phyloP scores from a whole-genome alignment of 2,797 vertebrate species.

The Rhinoraja longicauda region DNA sequence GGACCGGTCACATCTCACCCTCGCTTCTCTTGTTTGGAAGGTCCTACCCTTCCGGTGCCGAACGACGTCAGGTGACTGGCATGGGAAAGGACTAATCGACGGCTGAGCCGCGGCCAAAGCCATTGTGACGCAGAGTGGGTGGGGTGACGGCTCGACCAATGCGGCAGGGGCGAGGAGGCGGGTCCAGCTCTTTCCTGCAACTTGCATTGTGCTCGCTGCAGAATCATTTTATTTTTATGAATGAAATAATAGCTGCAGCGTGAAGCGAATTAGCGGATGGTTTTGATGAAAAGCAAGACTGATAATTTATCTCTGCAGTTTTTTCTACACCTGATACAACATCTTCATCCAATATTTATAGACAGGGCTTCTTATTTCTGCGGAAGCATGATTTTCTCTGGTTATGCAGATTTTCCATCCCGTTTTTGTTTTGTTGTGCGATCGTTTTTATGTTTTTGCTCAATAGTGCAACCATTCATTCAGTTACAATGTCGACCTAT shows the following conservation, averaged over 20 bases:
- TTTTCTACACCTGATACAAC: not conserved
- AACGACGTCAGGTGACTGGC: not conserved
- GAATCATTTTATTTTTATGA: conserved; percentile 30
- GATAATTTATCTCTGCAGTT: not conserved
- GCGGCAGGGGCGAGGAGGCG: not conserved
- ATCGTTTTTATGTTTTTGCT: not conserved
- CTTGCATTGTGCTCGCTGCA: not conserved
- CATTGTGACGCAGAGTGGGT: not conserved
- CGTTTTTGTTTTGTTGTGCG: not conserved
- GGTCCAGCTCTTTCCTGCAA: not conserved
- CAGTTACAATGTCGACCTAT: not conserved
- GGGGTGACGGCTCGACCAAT: not conserved
- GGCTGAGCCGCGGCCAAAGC: not conserved
- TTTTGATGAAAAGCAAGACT: no score
- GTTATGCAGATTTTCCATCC: not conserved
- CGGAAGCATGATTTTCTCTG: not conserved
- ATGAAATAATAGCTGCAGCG: conserved; percentile 6
- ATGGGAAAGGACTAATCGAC: not conserved
- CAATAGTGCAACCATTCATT: not conserved
- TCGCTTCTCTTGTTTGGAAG: not conserved
- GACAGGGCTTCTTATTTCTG: not conserved
- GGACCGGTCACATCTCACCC: not conserved
- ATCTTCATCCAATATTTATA: not conserved
- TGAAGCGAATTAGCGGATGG: not conserved
- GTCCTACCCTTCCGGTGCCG: not conserved